Percentiles rank a stretch among this genome's conserved stretches.
Conservation (phyloP, 2,797 vertebrate species). For the Acropternis orthonyx region DNA sequence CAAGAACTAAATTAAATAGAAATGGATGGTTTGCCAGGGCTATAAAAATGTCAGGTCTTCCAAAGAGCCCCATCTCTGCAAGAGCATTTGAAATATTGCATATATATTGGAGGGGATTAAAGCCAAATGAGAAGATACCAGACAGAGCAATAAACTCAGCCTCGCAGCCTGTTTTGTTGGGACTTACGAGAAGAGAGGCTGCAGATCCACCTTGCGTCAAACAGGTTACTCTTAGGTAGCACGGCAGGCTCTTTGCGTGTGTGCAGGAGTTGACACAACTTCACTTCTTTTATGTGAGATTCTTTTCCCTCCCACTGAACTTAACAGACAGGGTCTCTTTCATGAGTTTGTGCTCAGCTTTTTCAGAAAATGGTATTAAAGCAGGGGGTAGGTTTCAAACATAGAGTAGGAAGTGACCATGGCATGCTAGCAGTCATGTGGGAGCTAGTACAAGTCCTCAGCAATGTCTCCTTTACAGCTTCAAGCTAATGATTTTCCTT, state of each 20-base stretch:
- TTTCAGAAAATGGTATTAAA: not conserved
- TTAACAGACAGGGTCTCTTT: not conserved
- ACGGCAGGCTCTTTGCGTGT: not conserved
- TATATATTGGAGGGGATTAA: constrained; percentile 40
- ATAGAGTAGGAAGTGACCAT: not conserved
- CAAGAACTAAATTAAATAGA: constrained; percentile 61
- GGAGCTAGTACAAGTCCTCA: not conserved
- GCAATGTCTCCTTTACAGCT: not conserved
- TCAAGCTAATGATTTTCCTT: not conserved
- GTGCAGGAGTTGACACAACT: not conserved
- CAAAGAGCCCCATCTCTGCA: constrained; percentile 21
- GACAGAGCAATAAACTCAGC: constrained; percentile 41
- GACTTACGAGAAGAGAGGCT: not conserved
- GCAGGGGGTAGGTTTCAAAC: not conserved
- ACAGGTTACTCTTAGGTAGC: not conserved
- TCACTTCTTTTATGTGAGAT: not conserved
- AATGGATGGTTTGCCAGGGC: constrained; percentile 52
- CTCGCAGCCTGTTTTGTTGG: not conserved
- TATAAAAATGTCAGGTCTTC: constrained; percentile 56
- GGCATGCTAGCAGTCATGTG: not conserved
- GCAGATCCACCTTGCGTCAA: not conserved
- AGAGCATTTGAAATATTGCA: constrained; percentile 50
- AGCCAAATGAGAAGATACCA: constrained; percentile 54
- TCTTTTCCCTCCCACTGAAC: not conserved
- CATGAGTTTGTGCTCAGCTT: not conserved